phyloP scores from a whole-genome alignment of 2,797 vertebrate species.

The Sciaenops ocellatus region DNA sequence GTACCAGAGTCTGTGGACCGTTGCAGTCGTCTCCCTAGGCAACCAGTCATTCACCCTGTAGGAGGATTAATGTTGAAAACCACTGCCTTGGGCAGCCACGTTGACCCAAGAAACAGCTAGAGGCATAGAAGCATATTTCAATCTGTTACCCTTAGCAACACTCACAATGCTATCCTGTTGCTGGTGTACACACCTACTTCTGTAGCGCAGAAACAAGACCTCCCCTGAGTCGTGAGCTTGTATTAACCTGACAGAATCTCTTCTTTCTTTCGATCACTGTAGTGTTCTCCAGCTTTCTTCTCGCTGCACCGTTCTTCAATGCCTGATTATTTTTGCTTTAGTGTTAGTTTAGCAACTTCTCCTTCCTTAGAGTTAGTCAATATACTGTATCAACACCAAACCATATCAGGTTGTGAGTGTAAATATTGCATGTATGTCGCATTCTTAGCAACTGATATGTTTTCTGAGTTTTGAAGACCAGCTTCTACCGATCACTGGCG shows the following conservation, averaged over 20 bases:
- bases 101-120: conserved; percentile 52
- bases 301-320: background rate
- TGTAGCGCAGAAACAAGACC: conserved; percentile 43
- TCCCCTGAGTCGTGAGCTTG: conserved; percentile 46
- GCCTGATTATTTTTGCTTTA: background rate
- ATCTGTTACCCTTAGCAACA: conserved; percentile 62
- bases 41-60: conserved; percentile 62
- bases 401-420: background rate
- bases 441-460: background rate
- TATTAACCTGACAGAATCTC: conserved; percentile 47
- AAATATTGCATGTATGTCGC: background rate
- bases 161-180: conserved; percentile 19
- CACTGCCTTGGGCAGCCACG: conserved; percentile 50
- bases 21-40: conserved; percentile 50
- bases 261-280: conserved; percentile 9
- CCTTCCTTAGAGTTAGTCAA: background rate
- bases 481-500: background rate
- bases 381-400: background rate
- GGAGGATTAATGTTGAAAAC: conserved; percentile 64
- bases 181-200: conserved; percentile 14
- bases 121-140: conserved; percentile 60
- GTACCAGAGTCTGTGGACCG: conserved; percentile 4
- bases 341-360: background rate
- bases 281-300: background rate
- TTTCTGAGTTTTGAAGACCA: background rate